Evolutionary conservation across 2,888 invertebrate species (phyloP).

Genomic region (Trachelus stipa): DNA sequence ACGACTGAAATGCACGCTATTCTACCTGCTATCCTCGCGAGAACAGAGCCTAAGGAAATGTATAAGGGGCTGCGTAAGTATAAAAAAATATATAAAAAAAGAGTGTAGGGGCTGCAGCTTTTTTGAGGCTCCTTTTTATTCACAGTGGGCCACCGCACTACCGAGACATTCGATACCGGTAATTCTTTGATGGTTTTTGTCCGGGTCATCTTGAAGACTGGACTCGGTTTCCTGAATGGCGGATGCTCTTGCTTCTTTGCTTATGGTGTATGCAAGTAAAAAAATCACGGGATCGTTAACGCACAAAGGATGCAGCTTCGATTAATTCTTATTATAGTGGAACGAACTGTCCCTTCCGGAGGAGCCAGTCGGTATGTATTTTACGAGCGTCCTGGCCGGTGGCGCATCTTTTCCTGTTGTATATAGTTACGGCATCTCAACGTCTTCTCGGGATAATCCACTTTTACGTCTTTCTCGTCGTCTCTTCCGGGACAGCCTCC

Average conservation of each 20-base stretch:
- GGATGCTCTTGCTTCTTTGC: constrained; percentile 16
- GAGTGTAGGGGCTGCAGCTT: constrained; percentile 7
- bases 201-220: constrained; percentile 19
- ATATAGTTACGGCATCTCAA: background rate
- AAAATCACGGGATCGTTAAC: background rate
- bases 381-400: background rate
- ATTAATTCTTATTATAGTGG: background rate
- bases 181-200: constrained; percentile 23
- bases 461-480: constrained; percentile 10
- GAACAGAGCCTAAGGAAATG: background rate
- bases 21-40: background rate
- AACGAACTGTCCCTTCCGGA: background rate
- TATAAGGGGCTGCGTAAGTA: background rate
- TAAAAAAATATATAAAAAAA: constrained; percentile 14
- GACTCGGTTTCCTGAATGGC: constrained; percentile 21
- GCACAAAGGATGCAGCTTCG: too few relatives aligned
- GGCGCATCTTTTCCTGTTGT: background rate
- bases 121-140: constrained; percentile 13
- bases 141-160: constrained; percentile 1
- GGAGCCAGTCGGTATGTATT: constrained; percentile 7
- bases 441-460: constrained; percentile 16
- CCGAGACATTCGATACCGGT: constrained; percentile 29
- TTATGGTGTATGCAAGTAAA: background rate
- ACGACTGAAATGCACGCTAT: background rate
- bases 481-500: constrained; percentile 18